Conservation (phyloP, 2,113 vertebrate genomes). For the Halichoerus grypus region DNA sequence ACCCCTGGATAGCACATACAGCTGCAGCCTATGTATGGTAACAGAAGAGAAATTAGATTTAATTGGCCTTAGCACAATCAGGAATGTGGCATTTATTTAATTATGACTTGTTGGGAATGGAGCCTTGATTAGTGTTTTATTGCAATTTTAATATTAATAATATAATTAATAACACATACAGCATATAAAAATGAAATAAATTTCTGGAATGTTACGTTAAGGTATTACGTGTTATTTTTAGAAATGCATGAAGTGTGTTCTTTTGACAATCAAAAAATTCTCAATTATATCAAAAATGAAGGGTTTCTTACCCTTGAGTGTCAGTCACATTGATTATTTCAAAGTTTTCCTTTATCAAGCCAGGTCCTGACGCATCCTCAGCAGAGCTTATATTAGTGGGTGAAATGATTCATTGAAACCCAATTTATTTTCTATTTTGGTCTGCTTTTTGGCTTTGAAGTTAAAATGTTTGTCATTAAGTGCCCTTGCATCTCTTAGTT, state of each 20-base stretch:
- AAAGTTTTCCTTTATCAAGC: constrained; percentile 79
- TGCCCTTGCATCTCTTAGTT: constrained; percentile 57
- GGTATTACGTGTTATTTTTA: constrained; percentile 75
- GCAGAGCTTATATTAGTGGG: constrained; percentile 49
- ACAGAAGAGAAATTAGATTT: constrained; percentile 89
- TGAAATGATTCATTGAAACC: constrained; percentile 81
- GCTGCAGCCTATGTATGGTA: constrained; percentile 88
- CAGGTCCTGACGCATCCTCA: not conserved
- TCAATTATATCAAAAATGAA: constrained; percentile 76
- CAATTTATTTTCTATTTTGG: constrained; percentile 73
- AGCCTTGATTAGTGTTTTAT: constrained; percentile 83
- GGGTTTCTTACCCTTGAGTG: constrained; percentile 51
- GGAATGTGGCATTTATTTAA: constrained; percentile 88
- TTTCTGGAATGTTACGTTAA: constrained; percentile 42
- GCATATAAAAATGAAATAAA: constrained; percentile 70
- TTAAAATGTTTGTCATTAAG: constrained; percentile 65
- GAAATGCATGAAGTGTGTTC: constrained; percentile 72
- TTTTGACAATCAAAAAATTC: constrained; percentile 82
- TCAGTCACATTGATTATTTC: constrained; percentile 75
- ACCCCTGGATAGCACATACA: constrained; percentile 84
- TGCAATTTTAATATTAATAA: constrained; percentile 82
- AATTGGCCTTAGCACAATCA: constrained; percentile 88
- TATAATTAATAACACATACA: constrained; percentile 77
- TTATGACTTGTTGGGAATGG: constrained; percentile 85
- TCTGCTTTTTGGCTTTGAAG: constrained; percentile 68